Base-by-base conservation (phyloP, 1,140 invertebrate genomes). In the Palaemon carinicauda region DNA sequence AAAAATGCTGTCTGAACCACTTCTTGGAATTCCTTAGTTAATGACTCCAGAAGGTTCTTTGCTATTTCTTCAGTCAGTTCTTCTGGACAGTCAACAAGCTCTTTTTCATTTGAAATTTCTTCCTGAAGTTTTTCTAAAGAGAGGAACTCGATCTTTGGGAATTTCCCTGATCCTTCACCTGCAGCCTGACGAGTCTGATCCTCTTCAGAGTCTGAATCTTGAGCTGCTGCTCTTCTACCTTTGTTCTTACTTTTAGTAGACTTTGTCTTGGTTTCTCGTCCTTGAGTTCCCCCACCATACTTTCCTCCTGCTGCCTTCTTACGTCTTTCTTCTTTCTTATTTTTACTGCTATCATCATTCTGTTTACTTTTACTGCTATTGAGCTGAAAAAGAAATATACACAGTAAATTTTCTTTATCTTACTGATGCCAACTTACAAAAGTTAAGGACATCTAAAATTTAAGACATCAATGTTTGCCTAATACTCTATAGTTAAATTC, bases 201-300 rank as follows among this genome's bases (percentile, higher is more conserved):
- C 17, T 92, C 92, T 33, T 92, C 92, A 21, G 90, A 90, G 29
- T 92, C 91, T 24, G 90, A 90, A 54, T 89, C 89, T 60, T 91
- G 92, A 85, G 92, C 93, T 91, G 94, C 92, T 94, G 92, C 90
- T 96, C 96, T 90, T 90, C 90, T 87, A 89, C 90, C 84, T 90
- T 86, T 89, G 78, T 91, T 91, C 90, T 94, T 94, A 90, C 94
- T 94, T 90, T 99, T 99, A 0, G 95, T 96, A 9, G 97, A 95
- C 91, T 98, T 98, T 0, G 96, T 98, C 92, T 98, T 99, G 0
- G 97, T 98, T 93, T 99, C 98, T 80, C 98, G 93, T 0, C 97
- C 98, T 92, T 98, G 97, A 50, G 94, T 95, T 17, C 97, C 97
- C 52, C 97, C 97, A 41, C 97, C 97, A 69, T 93, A 94, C 93